phyloP scores from a whole-genome alignment of 2,113 vertebrate species.

The Oncorhynchus gorbuscha region DNA sequence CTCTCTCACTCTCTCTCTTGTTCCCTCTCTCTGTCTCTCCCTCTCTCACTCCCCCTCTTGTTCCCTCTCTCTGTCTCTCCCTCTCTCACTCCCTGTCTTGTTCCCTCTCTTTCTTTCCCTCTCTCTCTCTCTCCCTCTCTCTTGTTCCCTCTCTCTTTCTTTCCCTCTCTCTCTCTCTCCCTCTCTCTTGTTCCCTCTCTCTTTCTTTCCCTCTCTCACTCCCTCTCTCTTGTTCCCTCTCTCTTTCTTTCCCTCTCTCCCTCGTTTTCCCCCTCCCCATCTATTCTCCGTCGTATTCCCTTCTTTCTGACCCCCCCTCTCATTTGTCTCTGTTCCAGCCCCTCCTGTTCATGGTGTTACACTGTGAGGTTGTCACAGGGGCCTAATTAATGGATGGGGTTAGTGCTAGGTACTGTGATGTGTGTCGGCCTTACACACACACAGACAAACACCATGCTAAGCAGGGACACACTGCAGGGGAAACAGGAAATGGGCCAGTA shows the following conservation, averaged over 20 bases:
- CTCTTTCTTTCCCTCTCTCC: neutral
- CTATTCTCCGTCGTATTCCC: no score
- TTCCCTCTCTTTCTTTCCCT: neutral
- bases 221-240: neutral
- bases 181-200: neutral
- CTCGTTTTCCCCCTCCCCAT: neutral
- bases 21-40: neutral
- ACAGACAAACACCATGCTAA: neutral
- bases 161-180: neutral
- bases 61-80: neutral
- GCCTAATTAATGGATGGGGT: constrained; percentile 17
- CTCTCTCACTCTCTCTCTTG: neutral
- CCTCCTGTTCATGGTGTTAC: neutral
- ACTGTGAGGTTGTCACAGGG: constrained; percentile 1
- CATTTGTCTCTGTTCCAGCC: neutral
- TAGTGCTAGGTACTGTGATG: neutral
- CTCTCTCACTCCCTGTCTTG: neutral
- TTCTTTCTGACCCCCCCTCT: constrained; percentile 22
- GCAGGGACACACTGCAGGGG: no score
- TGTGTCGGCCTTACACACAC: neutral
- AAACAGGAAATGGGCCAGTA: no score
- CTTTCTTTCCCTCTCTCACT: neutral
- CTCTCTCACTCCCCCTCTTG: neutral
- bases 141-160: neutral
- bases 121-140: neutral